Percentiles rank a stretch among this genome's conserved stretches.
These are phyloP conservation scores for Silvanus unidentatus DNA, from an alignment of 2,888 invertebrate species.

Conservation along the genomic window DNA sequence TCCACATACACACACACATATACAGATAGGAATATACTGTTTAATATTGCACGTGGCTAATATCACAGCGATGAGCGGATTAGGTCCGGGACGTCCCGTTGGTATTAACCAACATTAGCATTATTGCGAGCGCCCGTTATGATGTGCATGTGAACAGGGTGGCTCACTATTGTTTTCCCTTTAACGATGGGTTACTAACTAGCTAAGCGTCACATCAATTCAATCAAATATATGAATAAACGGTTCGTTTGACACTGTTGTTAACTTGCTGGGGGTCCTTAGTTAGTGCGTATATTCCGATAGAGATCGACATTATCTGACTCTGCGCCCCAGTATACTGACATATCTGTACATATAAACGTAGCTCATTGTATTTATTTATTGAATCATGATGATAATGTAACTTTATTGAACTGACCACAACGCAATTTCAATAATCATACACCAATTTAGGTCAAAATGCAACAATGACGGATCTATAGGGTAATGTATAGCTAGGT, in stretches of 20 bases:
- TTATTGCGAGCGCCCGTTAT: slow-evolving; percentile 28
- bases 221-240: slow-evolving; percentile 13
- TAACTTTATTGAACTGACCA: too few species aligned
- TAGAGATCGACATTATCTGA: background rate
- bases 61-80: slow-evolving; percentile 32
- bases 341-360: too few species aligned
- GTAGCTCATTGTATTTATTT: slow-evolving; percentile 1
- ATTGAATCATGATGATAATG: background rate
- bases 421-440: too few species aligned
- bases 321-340: too few species aligned
- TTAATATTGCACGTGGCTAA: slow-evolving; percentile 37
- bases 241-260: slow-evolving; percentile 5
- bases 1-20: slow-evolving; percentile 8
- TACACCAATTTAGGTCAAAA: background rate
- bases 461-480: too few species aligned
- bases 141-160: slow-evolving; percentile 4
- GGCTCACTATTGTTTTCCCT: slow-evolving; percentile 16
- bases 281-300: background rate
- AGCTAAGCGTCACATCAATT: slow-evolving; percentile 12
- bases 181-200: slow-evolving; percentile 15
- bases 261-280: background rate
- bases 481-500: too few species aligned
- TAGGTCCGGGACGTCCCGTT: slow-evolving; percentile 30
- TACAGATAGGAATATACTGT: slow-evolving; percentile 20
- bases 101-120: slow-evolving; percentile 37